Evolutionary conservation across 1,140 invertebrate genomes (phyloP), one percentile per base, ranked within the genome.

Genomic region (Atopsyche davidsoni): DNA sequence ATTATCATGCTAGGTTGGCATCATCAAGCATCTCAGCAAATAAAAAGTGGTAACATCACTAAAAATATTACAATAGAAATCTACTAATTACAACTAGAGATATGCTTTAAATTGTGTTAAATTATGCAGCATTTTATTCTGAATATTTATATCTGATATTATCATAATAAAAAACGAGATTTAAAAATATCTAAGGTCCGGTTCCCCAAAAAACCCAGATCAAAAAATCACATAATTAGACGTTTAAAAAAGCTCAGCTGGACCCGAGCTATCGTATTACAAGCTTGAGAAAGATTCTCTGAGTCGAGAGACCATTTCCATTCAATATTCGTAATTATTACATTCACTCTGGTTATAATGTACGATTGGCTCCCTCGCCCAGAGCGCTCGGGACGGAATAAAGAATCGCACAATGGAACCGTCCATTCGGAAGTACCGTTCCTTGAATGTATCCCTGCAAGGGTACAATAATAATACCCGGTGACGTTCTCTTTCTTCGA

Each of bases 391-490:
- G 6, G 24, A n/a, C 24, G n/a, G n/a, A 28, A 6, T n/a, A 28
- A n/a, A 6, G 24, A 28, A 11, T 11, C 21, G 25, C 35, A 57
- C 47, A 58, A 58, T 54, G 47, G 52, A 47, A 48, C 51, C 48
- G 56, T 46, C 56, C 56, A 58, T 35, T 54, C 56, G 56, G 56
- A 58, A 58, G 46, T 49, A 47, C 51, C 39, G 54, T 58, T 58
- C 42, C 36, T 50, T 32, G 46, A 28, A 7, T n/a, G 24, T 28
- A n/a, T 28, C n/a, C 24, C 24, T 7, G n/a, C 24, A n/a, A 24
- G 21, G 19, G 14, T 34, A 46, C 41, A 48, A 52, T 36, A 55
- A 43, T 21, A 51, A 48, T 51, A 51, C 46, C 42, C 45, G 39
- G 24, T 49, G 50, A 53, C 55, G 50, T 53, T 53, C 46, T 50